Conservation (phyloP, 2,113 vertebrate genomes). For the Sorex fumeus region DNA sequence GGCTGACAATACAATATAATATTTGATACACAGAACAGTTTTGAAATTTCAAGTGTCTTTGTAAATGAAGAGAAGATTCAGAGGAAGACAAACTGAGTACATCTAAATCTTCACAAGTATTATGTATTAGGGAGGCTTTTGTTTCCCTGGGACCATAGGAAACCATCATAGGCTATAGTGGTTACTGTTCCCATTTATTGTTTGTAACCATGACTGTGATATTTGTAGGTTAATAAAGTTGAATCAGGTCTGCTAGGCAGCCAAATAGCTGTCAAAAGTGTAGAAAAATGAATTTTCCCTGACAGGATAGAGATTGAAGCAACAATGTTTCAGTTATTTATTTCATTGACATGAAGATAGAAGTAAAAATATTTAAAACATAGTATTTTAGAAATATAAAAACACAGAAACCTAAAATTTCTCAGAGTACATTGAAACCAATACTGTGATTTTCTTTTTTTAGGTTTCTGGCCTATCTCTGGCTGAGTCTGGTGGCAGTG, state of each 20-base stretch:
- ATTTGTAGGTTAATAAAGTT: slow-evolving; percentile 23
- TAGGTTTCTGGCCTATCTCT: no score
- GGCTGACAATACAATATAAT: slow-evolving; percentile 19
- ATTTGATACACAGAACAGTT: neutral
- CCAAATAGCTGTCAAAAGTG: neutral
- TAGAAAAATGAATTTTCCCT: neutral
- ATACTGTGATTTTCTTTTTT: no score
- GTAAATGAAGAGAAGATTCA: slow-evolving; percentile 11
- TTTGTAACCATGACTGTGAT: neutral
- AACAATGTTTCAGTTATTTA: slow-evolving; percentile 7
- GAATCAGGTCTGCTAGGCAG: neutral
- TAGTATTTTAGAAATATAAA: no score
- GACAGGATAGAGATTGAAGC: neutral
- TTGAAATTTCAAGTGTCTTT: slow-evolving; percentile 59
- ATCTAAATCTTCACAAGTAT: no score
- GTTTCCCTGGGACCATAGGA: no score
- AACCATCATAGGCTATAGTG: neutral
- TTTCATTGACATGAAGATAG: slow-evolving; percentile 66
- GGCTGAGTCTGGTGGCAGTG: no score
- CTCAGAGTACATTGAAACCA: no score
- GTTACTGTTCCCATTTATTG: slow-evolving; percentile 21
- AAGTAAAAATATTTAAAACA: slow-evolving; percentile 27
- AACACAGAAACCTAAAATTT: no score
- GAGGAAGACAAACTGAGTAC: neutral
- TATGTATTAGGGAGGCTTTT: no score